A percentile compares a stretch with the other conserved stretches of the same genome.
phyloP scores from a whole-genome alignment of 2,797 vertebrate species.

The Hyperoplus immaculatus region DNA sequence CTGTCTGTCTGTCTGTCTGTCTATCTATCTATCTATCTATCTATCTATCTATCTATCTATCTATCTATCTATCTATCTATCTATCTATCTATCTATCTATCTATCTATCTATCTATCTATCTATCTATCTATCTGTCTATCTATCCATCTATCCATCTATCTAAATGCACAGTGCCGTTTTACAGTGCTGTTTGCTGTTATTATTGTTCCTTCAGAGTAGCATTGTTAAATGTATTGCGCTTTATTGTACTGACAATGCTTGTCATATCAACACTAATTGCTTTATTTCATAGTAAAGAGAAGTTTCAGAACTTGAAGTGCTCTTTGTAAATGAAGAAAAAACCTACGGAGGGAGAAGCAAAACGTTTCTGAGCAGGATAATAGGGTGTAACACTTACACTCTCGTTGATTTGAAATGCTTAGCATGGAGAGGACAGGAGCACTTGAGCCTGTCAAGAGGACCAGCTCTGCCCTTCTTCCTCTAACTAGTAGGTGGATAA shows the following conservation, averaged over 20 bases:
- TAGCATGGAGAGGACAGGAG: slow-evolving; percentile 33
- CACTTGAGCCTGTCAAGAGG: slow-evolving; percentile 59
- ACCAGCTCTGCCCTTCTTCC: slow-evolving; percentile 41
- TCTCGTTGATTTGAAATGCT: slow-evolving; percentile 45
- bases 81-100: no score
- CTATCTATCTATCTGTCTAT: no score
- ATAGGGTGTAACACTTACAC: slow-evolving; percentile 10
- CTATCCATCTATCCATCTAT: no score
- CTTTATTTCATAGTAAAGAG: not conserved
- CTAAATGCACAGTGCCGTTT: not conserved
- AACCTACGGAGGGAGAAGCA: not conserved
- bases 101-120: no score
- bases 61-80: no score
- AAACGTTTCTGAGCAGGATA: slow-evolving; percentile 27
- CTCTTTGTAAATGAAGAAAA: not conserved
- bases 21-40: no score
- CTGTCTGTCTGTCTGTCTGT: not conserved
- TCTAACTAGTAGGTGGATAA: slow-evolving; percentile 43
- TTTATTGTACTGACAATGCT: not conserved
- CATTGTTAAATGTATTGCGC: not conserved
- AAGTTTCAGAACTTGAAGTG: slow-evolving; percentile 5
- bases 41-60: no score
- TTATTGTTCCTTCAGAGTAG: not conserved
- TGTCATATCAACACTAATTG: not conserved
- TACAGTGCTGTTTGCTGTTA: not conserved